Evolutionary conservation across 2,888 invertebrate species (phyloP).

Genomic region (Hydriomena furcata): DNA sequence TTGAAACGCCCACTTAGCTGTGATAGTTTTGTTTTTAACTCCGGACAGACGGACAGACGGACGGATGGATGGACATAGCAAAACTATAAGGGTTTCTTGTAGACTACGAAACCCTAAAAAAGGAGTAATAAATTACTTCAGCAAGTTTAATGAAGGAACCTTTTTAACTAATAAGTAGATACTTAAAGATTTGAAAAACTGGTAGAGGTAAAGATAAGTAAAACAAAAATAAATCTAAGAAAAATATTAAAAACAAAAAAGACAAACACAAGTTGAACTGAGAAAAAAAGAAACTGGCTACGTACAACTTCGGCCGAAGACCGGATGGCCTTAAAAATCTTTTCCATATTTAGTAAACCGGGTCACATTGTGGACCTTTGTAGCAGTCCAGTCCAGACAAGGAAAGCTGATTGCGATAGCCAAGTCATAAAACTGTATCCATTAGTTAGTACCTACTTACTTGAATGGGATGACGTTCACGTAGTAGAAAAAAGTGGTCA

Average conservation of each 20-base stretch:
- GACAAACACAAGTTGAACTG: neutral
- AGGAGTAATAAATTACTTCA: no score
- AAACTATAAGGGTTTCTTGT: no score
- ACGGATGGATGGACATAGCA: no score
- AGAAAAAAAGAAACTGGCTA: slow-evolving; percentile 38
- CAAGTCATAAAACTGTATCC: slow-evolving; percentile 47
- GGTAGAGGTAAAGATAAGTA: no score
- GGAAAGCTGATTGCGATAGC: slow-evolving; percentile 65
- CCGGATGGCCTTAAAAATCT: slow-evolving; percentile 63
- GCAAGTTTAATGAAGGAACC: no score
- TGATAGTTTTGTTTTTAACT: no score
- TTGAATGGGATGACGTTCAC: slow-evolving; percentile 25
- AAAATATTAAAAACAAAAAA: neutral
- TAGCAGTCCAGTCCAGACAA: slow-evolving; percentile 50
- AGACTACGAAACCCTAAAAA: no score
- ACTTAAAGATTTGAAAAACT: no score
- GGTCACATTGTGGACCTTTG: slow-evolving; percentile 63
- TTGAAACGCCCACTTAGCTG: no score
- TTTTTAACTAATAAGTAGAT: no score
- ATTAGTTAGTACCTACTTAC: slow-evolving; percentile 42
- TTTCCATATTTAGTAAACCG: slow-evolving; percentile 75
- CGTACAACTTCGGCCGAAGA: slow-evolving; percentile 37
- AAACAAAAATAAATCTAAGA: no score
- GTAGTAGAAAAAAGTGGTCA: slow-evolving; percentile 30
- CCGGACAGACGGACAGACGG: no score